Conservation (phyloP, 2,797 vertebrate genomes). For the Scolopax bukidnonensis region DNA sequence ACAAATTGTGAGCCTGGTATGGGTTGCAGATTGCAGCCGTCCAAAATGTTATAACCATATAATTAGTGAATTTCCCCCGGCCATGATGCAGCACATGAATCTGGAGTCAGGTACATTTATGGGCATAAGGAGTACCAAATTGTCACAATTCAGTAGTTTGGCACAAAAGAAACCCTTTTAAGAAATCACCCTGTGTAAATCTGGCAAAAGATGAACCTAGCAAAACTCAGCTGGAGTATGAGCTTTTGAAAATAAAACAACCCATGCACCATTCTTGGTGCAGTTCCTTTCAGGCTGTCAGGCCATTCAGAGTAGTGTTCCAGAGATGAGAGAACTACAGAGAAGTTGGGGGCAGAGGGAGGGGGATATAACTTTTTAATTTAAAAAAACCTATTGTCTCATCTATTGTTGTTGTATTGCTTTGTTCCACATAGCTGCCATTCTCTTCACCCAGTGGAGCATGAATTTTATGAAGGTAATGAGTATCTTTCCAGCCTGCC, state of each 20-base stretch:
- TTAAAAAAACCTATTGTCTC: conserved; percentile 16
- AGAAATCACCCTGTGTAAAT: neutral
- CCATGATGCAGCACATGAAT: neutral
- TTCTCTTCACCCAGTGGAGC: conserved; percentile 93
- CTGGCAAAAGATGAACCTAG: neutral
- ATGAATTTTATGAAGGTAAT: conserved; percentile 92
- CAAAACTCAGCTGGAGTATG: neutral
- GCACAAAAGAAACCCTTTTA: neutral
- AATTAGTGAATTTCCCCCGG: neutral
- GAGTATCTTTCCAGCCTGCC: conserved; percentile 91
- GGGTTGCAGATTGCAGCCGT: neutral
- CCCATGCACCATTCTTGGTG: neutral
- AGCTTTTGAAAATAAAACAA: conserved; percentile 23
- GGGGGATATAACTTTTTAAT: conserved; percentile 2
- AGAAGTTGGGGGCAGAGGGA: neutral
- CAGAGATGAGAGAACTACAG: conserved; percentile 23
- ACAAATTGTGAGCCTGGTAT: neutral
- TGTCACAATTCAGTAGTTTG: neutral
- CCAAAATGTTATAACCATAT: neutral
- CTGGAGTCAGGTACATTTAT: neutral
- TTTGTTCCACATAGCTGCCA: conserved; percentile 87
- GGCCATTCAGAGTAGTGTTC: neutral
- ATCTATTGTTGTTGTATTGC: conserved; percentile 63
- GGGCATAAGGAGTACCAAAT: neutral
- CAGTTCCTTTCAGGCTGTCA: neutral